A percentile compares a stretch with the other conserved stretches of the same genome.
phyloP scores from a whole-genome alignment of 2,888 invertebrate species.

The Eupeodes latifasciatus region DNA sequence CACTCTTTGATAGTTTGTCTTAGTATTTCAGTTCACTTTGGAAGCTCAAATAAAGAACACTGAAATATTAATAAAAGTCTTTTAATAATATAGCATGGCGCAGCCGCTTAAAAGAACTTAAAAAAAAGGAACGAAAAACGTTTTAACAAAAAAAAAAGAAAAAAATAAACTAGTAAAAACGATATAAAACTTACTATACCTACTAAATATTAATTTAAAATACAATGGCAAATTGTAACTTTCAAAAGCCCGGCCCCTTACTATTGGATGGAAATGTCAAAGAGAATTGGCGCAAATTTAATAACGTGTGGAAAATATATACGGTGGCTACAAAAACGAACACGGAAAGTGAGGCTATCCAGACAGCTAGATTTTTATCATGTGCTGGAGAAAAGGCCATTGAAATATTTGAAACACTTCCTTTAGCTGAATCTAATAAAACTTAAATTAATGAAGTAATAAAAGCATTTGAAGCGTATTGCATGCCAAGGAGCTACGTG shows the following conservation, averaged over 20 bases:
- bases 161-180: too few relatives aligned
- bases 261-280: too few relatives aligned
- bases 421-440: conserved; percentile 23
- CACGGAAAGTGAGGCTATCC: conserved; percentile 20
- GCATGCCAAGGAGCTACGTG: too few relatives aligned
- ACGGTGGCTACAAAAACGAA: conserved; percentile 41
- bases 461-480: conserved; percentile 20
- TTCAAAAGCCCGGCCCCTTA: conserved; percentile 19
- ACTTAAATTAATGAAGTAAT: conserved; percentile 4
- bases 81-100: background rate
- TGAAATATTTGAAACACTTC: conserved; percentile 42
- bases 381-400: conserved; percentile 52
- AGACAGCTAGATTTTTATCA: conserved; percentile 8
- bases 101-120: background rate
- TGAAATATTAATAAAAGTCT: background rate
- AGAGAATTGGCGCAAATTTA: conserved; percentile 35
- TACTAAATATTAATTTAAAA: too few relatives aligned
- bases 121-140: background rate
- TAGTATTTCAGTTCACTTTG: background rate
- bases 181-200: too few relatives aligned
- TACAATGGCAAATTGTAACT: background rate
- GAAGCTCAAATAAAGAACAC: background rate
- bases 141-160: background rate
- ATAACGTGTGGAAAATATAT: conserved; percentile 35
- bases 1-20: background rate